Percentiles rank a stretch among this genome's conserved stretches.
Evolutionary conservation across 2,113 vertebrate species (phyloP).

Genomic region (Lethenteron reissneri): DNA sequence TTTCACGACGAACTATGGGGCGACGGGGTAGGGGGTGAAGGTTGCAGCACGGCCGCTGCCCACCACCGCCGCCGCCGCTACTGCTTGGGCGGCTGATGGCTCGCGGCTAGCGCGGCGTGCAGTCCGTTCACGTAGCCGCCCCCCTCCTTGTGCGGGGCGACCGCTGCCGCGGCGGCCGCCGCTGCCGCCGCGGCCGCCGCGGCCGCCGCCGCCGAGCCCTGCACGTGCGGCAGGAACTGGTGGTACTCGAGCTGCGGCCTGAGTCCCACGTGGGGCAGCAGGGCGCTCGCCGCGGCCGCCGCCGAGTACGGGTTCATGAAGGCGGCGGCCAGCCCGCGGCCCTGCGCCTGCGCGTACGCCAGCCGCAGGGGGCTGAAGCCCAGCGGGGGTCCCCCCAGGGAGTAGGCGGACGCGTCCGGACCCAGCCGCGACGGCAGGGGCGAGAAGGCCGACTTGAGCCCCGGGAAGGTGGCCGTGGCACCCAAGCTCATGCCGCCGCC

Average conservation of each 20-base stretch:
- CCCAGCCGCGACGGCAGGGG: constrained; percentile 78
- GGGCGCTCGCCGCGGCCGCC: constrained; percentile 25
- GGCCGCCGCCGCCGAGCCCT: neutral
- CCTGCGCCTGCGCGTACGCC: constrained; percentile 73
- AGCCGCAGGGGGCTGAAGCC: constrained; percentile 82
- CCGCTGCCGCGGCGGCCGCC: neutral
- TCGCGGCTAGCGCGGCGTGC: neutral
- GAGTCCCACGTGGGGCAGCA: constrained; percentile 88
- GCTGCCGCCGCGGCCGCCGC: no score
- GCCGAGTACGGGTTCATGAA: constrained; percentile 98
- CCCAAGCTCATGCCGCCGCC: no score
- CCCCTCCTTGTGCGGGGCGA: neutral
- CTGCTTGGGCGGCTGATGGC: constrained; percentile 1
- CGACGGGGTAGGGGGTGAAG: no score
- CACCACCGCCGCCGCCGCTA: neutral
- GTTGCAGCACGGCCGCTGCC: no score
- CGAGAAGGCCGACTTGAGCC: constrained; percentile 88
- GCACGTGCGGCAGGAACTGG: neutral
- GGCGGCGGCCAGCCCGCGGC: constrained; percentile 53
- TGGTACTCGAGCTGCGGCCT: constrained; percentile 84
- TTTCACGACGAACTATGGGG: no score
- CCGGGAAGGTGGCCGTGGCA: constrained; percentile 29
- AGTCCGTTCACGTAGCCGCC: neutral
- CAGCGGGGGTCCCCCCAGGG: constrained; percentile 56
- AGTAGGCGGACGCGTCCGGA: constrained; percentile 53